These are phyloP conservation scores for Sinotaia quadrata DNA, from an alignment of 2,888 invertebrate species.

Conservation along the genomic window DNA sequence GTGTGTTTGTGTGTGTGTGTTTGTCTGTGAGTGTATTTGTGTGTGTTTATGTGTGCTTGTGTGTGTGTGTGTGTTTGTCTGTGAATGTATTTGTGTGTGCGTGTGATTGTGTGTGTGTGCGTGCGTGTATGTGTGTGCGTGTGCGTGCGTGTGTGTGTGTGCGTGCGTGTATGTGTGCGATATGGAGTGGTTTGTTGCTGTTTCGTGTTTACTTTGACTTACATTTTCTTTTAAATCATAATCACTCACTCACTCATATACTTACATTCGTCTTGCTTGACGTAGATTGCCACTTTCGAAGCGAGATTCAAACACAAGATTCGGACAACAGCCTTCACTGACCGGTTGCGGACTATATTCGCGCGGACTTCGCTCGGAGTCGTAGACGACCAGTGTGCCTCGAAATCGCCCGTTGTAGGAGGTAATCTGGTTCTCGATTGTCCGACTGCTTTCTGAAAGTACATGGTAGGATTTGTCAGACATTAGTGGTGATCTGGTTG, in stretches of 20 bases:
- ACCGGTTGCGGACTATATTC: conserved; percentile 60
- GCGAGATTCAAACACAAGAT: conserved; percentile 69
- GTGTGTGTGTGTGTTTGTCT: no score
- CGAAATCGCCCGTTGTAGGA: conserved; percentile 63
- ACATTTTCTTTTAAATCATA: no score
- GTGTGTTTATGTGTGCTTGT: no score
- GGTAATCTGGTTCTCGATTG: conserved; percentile 64
- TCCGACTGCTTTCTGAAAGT: conserved; percentile 41
- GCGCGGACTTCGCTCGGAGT: conserved; percentile 65
- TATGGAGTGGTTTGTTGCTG: no score
- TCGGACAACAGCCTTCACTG: conserved; percentile 66
- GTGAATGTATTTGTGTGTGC: no score
- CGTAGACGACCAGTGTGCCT: conserved; percentile 66
- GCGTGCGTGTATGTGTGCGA: conserved; percentile 26
- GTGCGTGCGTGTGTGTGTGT: conserved; percentile 17
- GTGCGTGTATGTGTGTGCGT: conserved; percentile 21
- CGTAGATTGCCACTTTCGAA: conserved; percentile 71
- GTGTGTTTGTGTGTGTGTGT: conserved; percentile 31
- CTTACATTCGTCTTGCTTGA: conserved; percentile 70
- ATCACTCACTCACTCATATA: conserved; percentile 11
- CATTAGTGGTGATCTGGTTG: no score
- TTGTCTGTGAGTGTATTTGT: no score
- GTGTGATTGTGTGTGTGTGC: no score
- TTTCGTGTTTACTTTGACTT: no score
- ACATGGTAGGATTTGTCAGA: no score